A percentile compares a stretch with the other conserved stretches of the same genome.
Conservation (phyloP, 2,113 vertebrate species). For the Cyprinodon tularosa region DNA sequence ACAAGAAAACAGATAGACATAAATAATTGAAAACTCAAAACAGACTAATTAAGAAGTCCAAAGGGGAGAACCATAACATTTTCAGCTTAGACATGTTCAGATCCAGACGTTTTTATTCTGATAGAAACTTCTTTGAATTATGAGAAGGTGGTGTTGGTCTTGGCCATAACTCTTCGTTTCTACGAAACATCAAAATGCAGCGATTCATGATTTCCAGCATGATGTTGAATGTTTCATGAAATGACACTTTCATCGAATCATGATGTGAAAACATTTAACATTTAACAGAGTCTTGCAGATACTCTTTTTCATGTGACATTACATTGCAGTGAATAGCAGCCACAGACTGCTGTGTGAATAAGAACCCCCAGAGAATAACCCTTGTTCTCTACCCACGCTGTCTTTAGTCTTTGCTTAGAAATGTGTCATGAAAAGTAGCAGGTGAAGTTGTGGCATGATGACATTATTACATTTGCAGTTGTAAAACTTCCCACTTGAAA, state of each 20-base stretch:
- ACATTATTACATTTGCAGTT: constrained; percentile 55
- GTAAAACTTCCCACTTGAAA: constrained; percentile 23
- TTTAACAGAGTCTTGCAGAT: constrained; percentile 25
- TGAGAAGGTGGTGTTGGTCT: not conserved
- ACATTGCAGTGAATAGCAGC: constrained; percentile 21
- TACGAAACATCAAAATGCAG: not conserved
- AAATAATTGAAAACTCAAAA: no score
- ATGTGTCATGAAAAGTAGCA: constrained; percentile 32
- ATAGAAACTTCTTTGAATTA: not conserved
- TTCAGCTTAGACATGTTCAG: not conserved
- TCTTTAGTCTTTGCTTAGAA: constrained; percentile 29
- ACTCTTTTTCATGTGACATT: constrained; percentile 15
- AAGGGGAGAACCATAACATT: no score
- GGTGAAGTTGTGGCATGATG: constrained; percentile 53
- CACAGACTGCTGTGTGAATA: constrained; percentile 29
- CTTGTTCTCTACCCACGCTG: constrained; percentile 39
- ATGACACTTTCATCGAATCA: not conserved
- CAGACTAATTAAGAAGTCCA: no score
- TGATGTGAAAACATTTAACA: not conserved
- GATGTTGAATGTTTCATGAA: not conserved
- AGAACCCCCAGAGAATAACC: constrained; percentile 27
- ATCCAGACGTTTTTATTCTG: not conserved
- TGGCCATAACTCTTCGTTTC: not conserved
- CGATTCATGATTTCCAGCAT: not conserved
- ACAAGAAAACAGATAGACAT: no score